Evolutionary conservation across 1,140 invertebrate genomes (phyloP).

Genomic region (Cydia pomonella): DNA sequence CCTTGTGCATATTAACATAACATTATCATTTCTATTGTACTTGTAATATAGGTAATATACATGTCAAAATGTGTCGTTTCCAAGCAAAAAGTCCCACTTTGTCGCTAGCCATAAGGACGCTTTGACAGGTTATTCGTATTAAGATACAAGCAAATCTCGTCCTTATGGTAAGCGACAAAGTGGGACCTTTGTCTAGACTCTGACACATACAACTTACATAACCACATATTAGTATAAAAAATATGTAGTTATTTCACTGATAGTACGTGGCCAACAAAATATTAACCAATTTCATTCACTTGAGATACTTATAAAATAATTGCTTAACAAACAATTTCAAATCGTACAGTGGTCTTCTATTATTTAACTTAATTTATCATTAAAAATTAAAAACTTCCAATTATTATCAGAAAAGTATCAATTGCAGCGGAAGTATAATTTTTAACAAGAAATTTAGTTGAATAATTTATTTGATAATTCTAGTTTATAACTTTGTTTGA

Average conservation of each 20-base stretch:
- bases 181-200: too few species aligned
- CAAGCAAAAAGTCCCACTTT: too few species aligned
- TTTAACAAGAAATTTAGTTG: slow-evolving; percentile 15
- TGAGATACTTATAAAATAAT: not conserved
- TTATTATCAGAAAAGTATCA: slow-evolving; percentile 19
- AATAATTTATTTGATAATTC: slow-evolving; percentile 7
- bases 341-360: slow-evolving; percentile 14
- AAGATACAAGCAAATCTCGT: too few species aligned
- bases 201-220: not conserved
- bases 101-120: too few species aligned
- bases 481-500: slow-evolving; percentile 47
- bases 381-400: slow-evolving; percentile 28
- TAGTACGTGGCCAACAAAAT: not conserved
- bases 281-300: slow-evolving; percentile 19
- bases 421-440: slow-evolving; percentile 35
- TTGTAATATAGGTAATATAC: not conserved
- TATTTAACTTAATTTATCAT: slow-evolving; percentile 16
- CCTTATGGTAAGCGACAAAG: too few species aligned
- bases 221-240: slow-evolving; percentile 1
- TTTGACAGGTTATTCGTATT: too few species aligned
- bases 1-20: not conserved
- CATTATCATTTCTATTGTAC: not conserved
- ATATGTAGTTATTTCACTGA: not conserved
- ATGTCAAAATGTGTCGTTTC: too few species aligned
- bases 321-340: slow-evolving; percentile 17